Base-by-base conservation (phyloP, 2,888 invertebrate genomes). In the Rhimphoctona megacephalus region DNA sequence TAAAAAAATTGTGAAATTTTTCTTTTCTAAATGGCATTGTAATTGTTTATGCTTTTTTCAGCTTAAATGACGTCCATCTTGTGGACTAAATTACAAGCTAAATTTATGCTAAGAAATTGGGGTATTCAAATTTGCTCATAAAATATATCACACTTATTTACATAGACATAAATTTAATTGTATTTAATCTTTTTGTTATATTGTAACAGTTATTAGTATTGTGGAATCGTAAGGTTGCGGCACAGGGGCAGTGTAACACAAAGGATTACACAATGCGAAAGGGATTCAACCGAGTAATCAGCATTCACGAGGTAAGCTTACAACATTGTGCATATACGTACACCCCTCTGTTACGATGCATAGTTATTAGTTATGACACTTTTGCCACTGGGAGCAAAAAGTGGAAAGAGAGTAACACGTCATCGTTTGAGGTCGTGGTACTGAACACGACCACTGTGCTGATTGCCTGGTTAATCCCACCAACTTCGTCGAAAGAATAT, bases 201-300 rank as follows among this genome's bases (percentile, higher is more conserved):
- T 30, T 64, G 14, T 19, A 64, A n/a, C 43, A 22, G 43, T 8
- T 5, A n/a, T 17, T 3, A 67, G 67, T 57, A 83, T 49, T 11
- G 25, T 43, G 33, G 49, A 80, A 74, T 39, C 36, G 57, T 43
- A 25, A 70, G 33, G 54, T n/a, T 43, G 46, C 25, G 9, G 17
- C 2, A 25, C 14, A 46, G 22, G n/a, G 76, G 39, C 43, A 61
- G 30, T 69, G 79, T 64, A 69, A 49, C 79, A 57, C 39, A 43
- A n/a, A 64, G 74, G 74, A 73, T 79, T 83, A 73, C 74, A 49
- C 14, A 36, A 69, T 46, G 52, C 30, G 57, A 80, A 74, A 57
- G 74, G 61, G 30, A 49, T 80, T 73, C 79, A 25, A 36, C 33
- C 67, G 73, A 30, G 79, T 80, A 84, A 84, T 84, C 74, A 80